Percentiles rank a stretch among this genome's conserved stretches.
These are phyloP conservation scores for Formica selysi DNA, from an alignment of 1,140 invertebrate genomes.

Conservation along the genomic window DNA sequence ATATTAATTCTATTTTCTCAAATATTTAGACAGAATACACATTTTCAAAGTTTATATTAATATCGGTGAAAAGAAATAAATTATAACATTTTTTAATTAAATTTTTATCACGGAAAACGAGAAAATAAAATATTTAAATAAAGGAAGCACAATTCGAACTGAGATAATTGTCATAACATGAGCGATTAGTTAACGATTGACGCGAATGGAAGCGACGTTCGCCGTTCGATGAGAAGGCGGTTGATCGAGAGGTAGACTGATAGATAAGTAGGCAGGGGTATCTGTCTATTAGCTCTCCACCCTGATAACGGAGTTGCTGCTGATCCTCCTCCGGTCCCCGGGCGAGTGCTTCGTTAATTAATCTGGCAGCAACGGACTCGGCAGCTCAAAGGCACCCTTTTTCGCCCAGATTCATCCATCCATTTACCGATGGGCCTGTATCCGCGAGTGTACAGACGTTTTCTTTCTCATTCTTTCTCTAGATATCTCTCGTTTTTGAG, in stretches of 20 bases:
- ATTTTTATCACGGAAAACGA: neutral
- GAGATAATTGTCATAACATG: slow-evolving; percentile 29
- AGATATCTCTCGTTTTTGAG: neutral
- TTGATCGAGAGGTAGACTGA: slow-evolving; percentile 66
- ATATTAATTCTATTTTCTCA: neutral
- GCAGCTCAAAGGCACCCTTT: slow-evolving; percentile 83
- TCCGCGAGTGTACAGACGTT: slow-evolving; percentile 34
- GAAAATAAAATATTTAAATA: neutral
- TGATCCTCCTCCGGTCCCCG: slow-evolving; percentile 80
- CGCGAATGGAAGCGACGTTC: slow-evolving; percentile 12
- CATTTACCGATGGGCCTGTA: slow-evolving; percentile 75
- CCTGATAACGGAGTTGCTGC: slow-evolving; percentile 79
- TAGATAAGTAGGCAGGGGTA: slow-evolving; percentile 70
- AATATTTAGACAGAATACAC: neutral
- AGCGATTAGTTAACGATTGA: slow-evolving; percentile 68
- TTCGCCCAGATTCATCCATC: slow-evolving; percentile 81
- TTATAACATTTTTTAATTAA: neutral
- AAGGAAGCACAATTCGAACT: neutral
- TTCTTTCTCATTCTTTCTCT: slow-evolving; percentile 18
- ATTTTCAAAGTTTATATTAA: neutral
- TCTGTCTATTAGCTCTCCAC: slow-evolving; percentile 77
- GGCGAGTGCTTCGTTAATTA: slow-evolving; percentile 85
- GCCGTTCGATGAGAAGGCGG: slow-evolving; percentile 32
- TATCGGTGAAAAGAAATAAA: neutral
- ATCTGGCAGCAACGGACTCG: slow-evolving; percentile 82